Evolutionary conservation across 2,888 invertebrate species (phyloP).

Genomic region (Lapara coniferarum): DNA sequence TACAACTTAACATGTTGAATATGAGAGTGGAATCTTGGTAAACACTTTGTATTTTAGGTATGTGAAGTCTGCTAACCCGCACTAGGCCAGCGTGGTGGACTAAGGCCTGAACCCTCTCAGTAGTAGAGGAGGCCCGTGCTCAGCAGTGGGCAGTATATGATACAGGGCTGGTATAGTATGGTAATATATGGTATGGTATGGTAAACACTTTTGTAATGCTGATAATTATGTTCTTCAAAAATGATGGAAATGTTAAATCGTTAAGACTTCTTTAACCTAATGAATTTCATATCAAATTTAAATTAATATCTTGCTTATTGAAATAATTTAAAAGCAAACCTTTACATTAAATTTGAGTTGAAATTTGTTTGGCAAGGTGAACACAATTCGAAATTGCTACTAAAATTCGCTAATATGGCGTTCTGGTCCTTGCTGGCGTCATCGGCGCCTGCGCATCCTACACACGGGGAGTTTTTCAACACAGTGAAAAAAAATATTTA

Average conservation of each 20-base stretch:
- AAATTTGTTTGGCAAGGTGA: constrained; percentile 29
- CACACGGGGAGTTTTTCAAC: constrained; percentile 57
- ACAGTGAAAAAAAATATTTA: neutral
- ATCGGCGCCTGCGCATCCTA: constrained; percentile 69
- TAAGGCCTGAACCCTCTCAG: no score
- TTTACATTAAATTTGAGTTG: constrained; percentile 31
- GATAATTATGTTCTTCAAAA: neutral
- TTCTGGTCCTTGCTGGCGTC: constrained; percentile 59
- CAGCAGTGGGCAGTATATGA: no score
- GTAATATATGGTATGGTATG: no score
- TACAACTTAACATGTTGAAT: neutral
- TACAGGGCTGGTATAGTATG: no score
- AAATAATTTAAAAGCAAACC: constrained; percentile 13
- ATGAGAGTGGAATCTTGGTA: neutral
- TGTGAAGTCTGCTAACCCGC: no score
- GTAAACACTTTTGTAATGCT: neutral
- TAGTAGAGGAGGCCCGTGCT: no score
- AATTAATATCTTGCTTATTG: constrained; percentile 13
- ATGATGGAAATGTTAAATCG: neutral
- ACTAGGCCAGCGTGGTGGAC: no score
- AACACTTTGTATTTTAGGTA: no score
- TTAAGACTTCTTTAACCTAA: neutral
- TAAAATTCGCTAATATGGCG: constrained; percentile 49
- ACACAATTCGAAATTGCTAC: constrained; percentile 44
- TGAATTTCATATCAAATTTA: neutral